Evolutionary conservation across 2,888 invertebrate genomes (phyloP).

Genomic region (Chironomus riparius): DNA sequence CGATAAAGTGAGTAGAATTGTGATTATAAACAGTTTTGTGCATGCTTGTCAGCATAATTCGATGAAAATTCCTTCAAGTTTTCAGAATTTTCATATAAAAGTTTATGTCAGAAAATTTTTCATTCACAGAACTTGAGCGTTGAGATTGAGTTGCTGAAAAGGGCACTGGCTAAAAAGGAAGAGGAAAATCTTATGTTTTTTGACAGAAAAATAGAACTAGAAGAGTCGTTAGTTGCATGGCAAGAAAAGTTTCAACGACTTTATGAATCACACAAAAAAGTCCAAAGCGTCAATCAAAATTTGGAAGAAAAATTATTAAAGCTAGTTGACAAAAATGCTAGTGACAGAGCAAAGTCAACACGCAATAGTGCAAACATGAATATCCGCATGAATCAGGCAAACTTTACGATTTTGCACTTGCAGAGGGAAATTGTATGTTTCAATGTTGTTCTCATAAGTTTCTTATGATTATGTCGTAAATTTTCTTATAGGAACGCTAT

Average conservation of each 20-base stretch:
- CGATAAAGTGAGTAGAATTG: neutral
- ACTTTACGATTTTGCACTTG: constrained; percentile 71
- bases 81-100: neutral
- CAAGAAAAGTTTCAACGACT: constrained; percentile 89
- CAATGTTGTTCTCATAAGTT: neutral
- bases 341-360: constrained; percentile 76
- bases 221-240: constrained; percentile 78
- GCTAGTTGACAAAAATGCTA: constrained; percentile 85
- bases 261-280: constrained; percentile 84
- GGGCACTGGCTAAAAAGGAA: constrained; percentile 71
- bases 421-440: constrained; percentile 73
- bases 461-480: neutral
- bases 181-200: constrained; percentile 74
- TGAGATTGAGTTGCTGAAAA: constrained; percentile 79
- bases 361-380: constrained; percentile 80
- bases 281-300: constrained; percentile 90
- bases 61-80: neutral
- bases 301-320: constrained; percentile 88
- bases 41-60: no score
- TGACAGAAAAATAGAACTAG: constrained; percentile 65
- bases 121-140: constrained; percentile 38
- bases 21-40: neutral
- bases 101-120: neutral
- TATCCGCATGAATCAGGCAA: constrained; percentile 73
- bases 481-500: constrained; percentile 72